Conservation (phyloP, 2,113 vertebrate genomes). For the Odocoileus virginianus region DNA sequence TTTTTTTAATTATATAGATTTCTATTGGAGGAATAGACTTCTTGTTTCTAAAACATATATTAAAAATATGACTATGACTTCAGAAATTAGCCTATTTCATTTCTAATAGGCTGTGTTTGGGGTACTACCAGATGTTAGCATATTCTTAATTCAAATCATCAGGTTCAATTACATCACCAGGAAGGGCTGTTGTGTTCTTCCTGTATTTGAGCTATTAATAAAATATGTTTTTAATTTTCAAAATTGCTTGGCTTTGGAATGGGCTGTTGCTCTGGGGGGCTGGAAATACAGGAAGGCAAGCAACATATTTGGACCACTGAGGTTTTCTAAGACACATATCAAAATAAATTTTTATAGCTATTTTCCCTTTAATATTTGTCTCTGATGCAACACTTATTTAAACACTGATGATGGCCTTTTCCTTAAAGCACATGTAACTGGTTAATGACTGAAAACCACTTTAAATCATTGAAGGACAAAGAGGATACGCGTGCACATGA, state of each 20-base stretch:
- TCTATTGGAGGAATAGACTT: background rate
- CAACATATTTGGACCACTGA: slow-evolving; percentile 48
- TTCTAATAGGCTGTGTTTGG: slow-evolving; percentile 49
- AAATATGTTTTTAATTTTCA: slow-evolving; percentile 72
- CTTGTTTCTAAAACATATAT: background rate
- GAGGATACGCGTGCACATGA: background rate
- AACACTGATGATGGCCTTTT: slow-evolving; percentile 26
- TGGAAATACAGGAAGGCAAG: slow-evolving; percentile 51
- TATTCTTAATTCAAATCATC: slow-evolving; percentile 79
- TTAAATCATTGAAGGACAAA: background rate
- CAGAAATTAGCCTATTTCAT: slow-evolving; percentile 23
- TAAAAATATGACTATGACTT: background rate
- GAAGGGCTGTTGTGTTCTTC: slow-evolving; percentile 74
- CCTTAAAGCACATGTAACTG: background rate
- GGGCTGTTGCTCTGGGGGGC: slow-evolving; percentile 51
- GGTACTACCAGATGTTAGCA: slow-evolving; percentile 76
- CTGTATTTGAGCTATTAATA: slow-evolving; percentile 75
- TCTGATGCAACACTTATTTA: slow-evolving; percentile 4
- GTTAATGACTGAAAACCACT: slow-evolving; percentile 5
- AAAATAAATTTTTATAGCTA: slow-evolving; percentile 59
- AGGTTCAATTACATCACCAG: slow-evolving; percentile 74
- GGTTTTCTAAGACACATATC: slow-evolving; percentile 35
- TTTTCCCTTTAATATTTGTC: slow-evolving; percentile 39
- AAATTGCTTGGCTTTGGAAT: slow-evolving; percentile 69
- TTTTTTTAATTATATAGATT: background rate